Evolutionary conservation across 2,888 invertebrate species (phyloP).

Genomic region (Synergus umbraculus): DNA sequence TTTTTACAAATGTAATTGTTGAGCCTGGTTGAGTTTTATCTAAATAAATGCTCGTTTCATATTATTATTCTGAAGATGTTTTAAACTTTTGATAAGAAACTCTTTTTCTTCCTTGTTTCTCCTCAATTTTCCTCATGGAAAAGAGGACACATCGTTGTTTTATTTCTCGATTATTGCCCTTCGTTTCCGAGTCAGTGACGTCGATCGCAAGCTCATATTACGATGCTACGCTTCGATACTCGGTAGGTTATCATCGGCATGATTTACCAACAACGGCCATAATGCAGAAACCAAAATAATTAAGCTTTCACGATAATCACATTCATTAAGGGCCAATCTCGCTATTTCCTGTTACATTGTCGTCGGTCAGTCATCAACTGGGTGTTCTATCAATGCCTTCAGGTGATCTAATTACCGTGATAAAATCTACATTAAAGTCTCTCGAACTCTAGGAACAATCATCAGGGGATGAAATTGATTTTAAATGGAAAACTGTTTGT

Average conservation of each 20-base stretch:
- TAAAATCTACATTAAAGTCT: background rate
- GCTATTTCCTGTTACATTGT: conserved; percentile 54
- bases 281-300: conserved; percentile 51
- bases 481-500: background rate
- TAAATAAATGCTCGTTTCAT: background rate
- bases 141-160: background rate
- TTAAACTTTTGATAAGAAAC: background rate
- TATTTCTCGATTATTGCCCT: background rate
- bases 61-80: background rate
- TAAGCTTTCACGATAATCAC: conserved; percentile 57
- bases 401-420: background rate
- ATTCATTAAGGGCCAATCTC: conserved; percentile 57
- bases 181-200: background rate
- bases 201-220: conserved; percentile 5
- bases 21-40: background rate
- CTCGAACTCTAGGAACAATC: background rate
- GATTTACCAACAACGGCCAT: conserved; percentile 36
- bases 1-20: background rate
- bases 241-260: conserved; percentile 16
- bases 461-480: background rate
- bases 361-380: conserved; percentile 6
- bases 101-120: background rate
- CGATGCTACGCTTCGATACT: conserved; percentile 2
- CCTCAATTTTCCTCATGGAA: background rate
- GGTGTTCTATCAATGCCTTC: background rate